Percentiles rank a stretch among this genome's conserved stretches.
Conservation (phyloP, 2,113 vertebrate species). For the Hymenochirus boettgeri region DNA sequence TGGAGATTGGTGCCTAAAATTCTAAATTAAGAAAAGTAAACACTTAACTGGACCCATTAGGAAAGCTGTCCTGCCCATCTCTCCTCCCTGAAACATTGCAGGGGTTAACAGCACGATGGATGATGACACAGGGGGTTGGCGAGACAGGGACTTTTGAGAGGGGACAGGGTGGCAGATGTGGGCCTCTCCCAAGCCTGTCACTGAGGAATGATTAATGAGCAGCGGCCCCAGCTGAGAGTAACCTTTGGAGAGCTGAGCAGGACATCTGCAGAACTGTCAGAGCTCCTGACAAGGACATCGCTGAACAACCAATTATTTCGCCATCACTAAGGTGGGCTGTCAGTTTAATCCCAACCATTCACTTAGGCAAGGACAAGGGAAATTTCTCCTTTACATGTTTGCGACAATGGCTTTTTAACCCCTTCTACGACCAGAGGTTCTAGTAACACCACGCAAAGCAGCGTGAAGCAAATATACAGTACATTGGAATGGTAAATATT, state of each 20-base stretch:
- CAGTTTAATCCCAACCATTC: constrained; percentile 99
- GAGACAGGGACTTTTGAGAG: constrained; percentile 75
- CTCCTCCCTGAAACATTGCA: constrained; percentile 21
- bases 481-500: no score
- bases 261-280: constrained; percentile 99
- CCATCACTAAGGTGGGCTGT: constrained; percentile 99
- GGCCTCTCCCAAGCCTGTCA: constrained; percentile 96
- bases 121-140: constrained; percentile 68
- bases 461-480: background rate
- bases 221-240: constrained; percentile 95
- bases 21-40: no score
- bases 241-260: constrained; percentile 99
- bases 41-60: no score
- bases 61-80: constrained; percentile 24
- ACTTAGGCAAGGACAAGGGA: constrained; percentile 99
- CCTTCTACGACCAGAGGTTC: constrained; percentile 46
- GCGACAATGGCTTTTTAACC: constrained; percentile 64
- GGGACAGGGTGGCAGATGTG: constrained; percentile 93
- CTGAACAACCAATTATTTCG: constrained; percentile 99
- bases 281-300: constrained; percentile 99
- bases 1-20: no score
- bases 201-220: constrained; percentile 99
- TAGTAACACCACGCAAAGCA: background rate
- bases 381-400: constrained; percentile 96
- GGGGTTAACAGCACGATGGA: constrained; percentile 43